phyloP scores from a whole-genome alignment of 2,888 invertebrate species.

The Pegoplata infirma region DNA sequence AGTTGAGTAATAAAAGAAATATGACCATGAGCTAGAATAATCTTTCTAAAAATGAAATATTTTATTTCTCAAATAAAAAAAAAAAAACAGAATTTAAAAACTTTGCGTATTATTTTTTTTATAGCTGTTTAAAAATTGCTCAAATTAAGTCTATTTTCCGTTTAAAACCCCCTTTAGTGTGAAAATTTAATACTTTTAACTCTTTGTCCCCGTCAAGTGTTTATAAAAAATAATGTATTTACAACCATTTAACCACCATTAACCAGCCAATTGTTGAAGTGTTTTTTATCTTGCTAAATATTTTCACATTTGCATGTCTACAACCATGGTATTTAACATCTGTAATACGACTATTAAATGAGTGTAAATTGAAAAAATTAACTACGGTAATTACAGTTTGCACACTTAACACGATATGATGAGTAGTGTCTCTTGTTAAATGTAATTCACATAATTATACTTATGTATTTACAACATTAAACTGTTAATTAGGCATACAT shows the following conservation, averaged over 20 bases:
- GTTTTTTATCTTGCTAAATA: constrained; percentile 1
- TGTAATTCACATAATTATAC: constrained; percentile 42
- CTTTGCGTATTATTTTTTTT: no score
- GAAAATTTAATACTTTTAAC: no score
- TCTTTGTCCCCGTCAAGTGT: no score
- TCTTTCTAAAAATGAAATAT: no score
- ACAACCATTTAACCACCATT: constrained; percentile 3
- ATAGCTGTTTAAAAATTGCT: no score
- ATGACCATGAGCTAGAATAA: no score
- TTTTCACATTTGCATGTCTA: background rate
- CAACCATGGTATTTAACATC: constrained; percentile 19
- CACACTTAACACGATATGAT: constrained; percentile 18
- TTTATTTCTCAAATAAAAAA: no score
- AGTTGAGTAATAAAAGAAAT: no score
- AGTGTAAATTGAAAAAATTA: constrained; percentile 52
- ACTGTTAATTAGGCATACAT: constrained; percentile 16
- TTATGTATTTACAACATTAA: constrained; percentile 9
- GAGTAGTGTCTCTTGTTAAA: constrained; percentile 40
- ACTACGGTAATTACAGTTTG: constrained; percentile 44
- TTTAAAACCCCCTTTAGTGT: no score
- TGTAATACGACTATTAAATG: constrained; percentile 29
- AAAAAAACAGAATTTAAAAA: no score
- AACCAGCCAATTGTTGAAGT: background rate
- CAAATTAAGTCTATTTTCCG: no score
- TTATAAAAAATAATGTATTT: no score